Percentiles rank a stretch among this genome's conserved stretches.
Evolutionary conservation across 2,888 invertebrate genomes (phyloP).

Genomic region (Anaspis maculata): DNA sequence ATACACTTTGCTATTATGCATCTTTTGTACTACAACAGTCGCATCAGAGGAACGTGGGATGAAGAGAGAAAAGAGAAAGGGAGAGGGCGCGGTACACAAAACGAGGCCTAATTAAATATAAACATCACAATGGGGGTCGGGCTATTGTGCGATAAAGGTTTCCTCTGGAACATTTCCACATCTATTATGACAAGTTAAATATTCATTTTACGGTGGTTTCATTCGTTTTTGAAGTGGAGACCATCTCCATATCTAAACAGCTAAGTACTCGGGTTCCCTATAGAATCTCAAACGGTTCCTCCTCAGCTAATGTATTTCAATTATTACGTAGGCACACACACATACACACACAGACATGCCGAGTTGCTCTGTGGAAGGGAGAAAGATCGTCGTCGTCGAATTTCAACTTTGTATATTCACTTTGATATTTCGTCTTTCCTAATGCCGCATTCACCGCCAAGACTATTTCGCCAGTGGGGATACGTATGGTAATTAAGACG

Average conservation of each 20-base stretch:
- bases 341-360: neutral
- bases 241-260: slow-evolving; percentile 21
- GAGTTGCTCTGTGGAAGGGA: too few relatives aligned
- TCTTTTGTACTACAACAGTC: slow-evolving; percentile 8
- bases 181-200: slow-evolving; percentile 36
- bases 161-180: slow-evolving; percentile 29
- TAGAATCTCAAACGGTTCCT: slow-evolving; percentile 9
- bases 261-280: slow-evolving; percentile 5
- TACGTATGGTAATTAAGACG: slow-evolving; percentile 9
- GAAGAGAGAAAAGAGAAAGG: too few relatives aligned
- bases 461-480: slow-evolving; percentile 6
- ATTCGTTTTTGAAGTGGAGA: slow-evolving; percentile 29
- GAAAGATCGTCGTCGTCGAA: slow-evolving; percentile 7
- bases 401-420: slow-evolving; percentile 7
- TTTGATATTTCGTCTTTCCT: slow-evolving; percentile 8
- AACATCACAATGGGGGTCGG: slow-evolving; percentile 30
- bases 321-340: slow-evolving; percentile 5
- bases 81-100: neutral
- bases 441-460: slow-evolving; percentile 4
- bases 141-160: slow-evolving; percentile 27
- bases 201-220: slow-evolving; percentile 35
- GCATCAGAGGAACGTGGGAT: slow-evolving; percentile 6
- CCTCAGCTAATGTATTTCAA: slow-evolving; percentile 11
- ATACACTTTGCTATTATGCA: slow-evolving; percentile 2
- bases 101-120: slow-evolving; percentile 30